phyloP scores from a whole-genome alignment of 1,140 invertebrate genomes.

The Campodea augens region DNA sequence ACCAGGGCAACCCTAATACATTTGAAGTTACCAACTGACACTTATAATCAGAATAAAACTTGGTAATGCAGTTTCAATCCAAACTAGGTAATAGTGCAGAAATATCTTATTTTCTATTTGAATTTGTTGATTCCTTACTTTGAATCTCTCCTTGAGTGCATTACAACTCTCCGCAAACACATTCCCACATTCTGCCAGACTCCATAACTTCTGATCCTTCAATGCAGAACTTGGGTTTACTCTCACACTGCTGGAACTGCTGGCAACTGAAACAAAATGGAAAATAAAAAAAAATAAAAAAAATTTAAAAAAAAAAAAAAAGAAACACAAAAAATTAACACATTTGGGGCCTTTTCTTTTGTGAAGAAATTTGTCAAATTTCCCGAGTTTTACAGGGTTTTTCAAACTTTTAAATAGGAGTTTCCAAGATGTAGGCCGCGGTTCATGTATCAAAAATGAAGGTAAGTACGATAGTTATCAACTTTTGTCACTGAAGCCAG shows the following conservation, averaged over 20 bases:
- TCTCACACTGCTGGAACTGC: conserved; percentile 26
- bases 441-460: too few species aligned
- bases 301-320: conserved; percentile 8
- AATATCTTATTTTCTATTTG: too few species aligned
- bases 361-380: too few species aligned
- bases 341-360: too few species aligned
- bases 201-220: conserved; percentile 65
- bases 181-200: conserved; percentile 46
- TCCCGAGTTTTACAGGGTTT: too few species aligned
- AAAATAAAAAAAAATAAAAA: conserved; percentile 1
- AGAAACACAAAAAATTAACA: neutral
- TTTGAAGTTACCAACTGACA: neutral
- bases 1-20: neutral
- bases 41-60: conserved; percentile 7
- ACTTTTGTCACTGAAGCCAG: too few species aligned
- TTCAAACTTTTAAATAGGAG: too few species aligned
- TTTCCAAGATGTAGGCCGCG: too few species aligned
- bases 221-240: conserved; percentile 25
- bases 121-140: too few species aligned
- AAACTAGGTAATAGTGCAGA: too few species aligned
- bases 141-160: conserved; percentile 41
- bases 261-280: conserved; percentile 22
- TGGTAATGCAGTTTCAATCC: too few species aligned
- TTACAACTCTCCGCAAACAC: conserved; percentile 56
- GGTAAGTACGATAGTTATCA: too few species aligned